phyloP scores from a whole-genome alignment of 2,797 vertebrate species.

The Moxostoma hubbsi region DNA sequence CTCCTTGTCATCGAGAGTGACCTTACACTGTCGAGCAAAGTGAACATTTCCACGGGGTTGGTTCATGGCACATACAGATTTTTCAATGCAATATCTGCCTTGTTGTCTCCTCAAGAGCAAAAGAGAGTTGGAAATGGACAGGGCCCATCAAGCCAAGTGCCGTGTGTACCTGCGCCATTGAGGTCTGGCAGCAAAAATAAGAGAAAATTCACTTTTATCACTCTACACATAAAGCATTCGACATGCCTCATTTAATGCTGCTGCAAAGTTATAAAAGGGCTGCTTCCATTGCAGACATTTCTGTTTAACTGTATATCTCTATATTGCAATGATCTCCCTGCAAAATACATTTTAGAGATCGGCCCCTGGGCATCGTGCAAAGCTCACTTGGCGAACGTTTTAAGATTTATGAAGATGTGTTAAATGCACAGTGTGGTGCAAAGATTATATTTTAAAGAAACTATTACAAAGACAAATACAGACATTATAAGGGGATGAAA shows the following conservation, averaged over 20 bases:
- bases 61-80: conserved; percentile 8
- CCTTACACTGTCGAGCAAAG: conserved; percentile 25
- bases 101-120: conserved; percentile 27
- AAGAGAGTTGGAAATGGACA: conserved; percentile 26
- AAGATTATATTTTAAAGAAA: no score
- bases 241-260: conserved; percentile 66
- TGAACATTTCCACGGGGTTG: conserved; percentile 39
- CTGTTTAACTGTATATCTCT: conserved; percentile 54
- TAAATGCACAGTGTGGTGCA: background rate
- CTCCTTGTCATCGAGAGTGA: background rate
- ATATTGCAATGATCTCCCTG: conserved; percentile 57
- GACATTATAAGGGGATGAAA: no score
- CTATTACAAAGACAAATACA: no score
- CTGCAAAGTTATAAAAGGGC: conserved; percentile 63
- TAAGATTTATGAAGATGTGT: conserved; percentile 27
- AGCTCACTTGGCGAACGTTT: conserved; percentile 27
- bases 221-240: conserved; percentile 63
- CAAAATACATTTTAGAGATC: conserved; percentile 42
- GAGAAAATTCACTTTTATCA: conserved; percentile 40
- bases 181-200: conserved; percentile 31
- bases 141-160: conserved; percentile 27
- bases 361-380: conserved; percentile 13
- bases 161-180: conserved; percentile 36
- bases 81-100: conserved; percentile 2
- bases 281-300: conserved; percentile 65